Evolutionary conservation across 2,113 vertebrate genomes (phyloP).

Genomic region (Nannospalax galili): DNA sequence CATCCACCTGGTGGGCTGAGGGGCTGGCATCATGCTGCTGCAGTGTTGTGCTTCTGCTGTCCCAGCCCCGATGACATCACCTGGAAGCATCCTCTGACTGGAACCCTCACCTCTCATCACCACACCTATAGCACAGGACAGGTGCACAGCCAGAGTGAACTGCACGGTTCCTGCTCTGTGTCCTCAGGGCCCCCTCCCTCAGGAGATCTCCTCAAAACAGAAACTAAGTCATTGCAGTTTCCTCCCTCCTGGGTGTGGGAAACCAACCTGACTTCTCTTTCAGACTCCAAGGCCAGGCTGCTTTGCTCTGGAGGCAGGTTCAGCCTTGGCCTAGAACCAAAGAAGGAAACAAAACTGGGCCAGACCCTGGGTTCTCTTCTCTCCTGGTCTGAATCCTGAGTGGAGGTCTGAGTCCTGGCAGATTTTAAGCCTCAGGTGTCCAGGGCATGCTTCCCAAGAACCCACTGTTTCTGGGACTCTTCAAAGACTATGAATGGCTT

Average conservation of each 20-base stretch:
- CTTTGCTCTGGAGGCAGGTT: background rate
- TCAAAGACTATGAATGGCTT: background rate
- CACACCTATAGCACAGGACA: background rate
- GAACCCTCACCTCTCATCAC: no score
- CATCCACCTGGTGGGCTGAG: background rate
- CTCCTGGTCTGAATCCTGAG: background rate
- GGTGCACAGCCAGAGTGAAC: no score
- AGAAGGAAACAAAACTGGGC: background rate
- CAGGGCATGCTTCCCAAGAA: background rate
- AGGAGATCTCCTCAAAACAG: background rate
- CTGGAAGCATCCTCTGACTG: background rate
- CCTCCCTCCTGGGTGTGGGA: background rate
- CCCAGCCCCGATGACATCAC: background rate
- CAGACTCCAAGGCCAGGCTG: background rate
- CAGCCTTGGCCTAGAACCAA: background rate
- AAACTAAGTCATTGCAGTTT: background rate
- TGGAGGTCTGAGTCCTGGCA: background rate
- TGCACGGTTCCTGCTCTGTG: background rate
- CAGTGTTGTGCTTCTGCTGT: background rate
- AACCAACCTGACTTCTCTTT: background rate
- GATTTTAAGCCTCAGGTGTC: background rate
- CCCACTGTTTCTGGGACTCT: background rate
- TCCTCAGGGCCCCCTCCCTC: background rate
- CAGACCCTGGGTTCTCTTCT: background rate
- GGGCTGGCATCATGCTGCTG: background rate